Conservation (phyloP, 2,113 vertebrate genomes). For the Heterocephalus glaber region DNA sequence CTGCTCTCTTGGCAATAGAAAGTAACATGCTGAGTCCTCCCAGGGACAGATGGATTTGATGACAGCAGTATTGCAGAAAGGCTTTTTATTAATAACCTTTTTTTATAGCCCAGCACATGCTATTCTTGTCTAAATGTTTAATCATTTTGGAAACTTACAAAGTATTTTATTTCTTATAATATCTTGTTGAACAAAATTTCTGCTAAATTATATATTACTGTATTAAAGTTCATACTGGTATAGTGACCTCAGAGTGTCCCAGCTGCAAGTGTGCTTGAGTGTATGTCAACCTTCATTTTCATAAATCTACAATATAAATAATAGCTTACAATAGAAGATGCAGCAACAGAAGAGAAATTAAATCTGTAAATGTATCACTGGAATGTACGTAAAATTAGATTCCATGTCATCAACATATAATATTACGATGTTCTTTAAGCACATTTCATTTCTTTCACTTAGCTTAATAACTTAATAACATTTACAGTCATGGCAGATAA, state of each 20-base stretch:
- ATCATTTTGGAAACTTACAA: slow-evolving; percentile 72
- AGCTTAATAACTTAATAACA: neutral
- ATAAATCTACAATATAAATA: slow-evolving; percentile 24
- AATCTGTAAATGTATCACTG: slow-evolving; percentile 55
- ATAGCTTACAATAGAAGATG: neutral
- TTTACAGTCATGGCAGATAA: slow-evolving; percentile 9
- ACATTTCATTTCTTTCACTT: slow-evolving; percentile 46
- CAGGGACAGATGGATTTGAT: slow-evolving; percentile 80
- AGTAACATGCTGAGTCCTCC: slow-evolving; percentile 74
- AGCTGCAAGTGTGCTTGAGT: slow-evolving; percentile 22
- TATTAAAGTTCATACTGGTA: slow-evolving; percentile 49
- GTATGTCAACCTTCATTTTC: neutral
- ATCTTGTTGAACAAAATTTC: slow-evolving; percentile 61
- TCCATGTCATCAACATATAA: neutral
- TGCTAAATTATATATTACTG: slow-evolving; percentile 70
- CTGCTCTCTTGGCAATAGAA: slow-evolving; percentile 70
- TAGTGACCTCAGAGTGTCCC: slow-evolving; percentile 61
- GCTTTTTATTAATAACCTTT: slow-evolving; percentile 80
- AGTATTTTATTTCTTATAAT: slow-evolving; percentile 73
- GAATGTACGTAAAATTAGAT: slow-evolving; percentile 24
- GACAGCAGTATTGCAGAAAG: slow-evolving; percentile 73
- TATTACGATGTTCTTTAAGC: neutral
- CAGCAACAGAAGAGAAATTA: slow-evolving; percentile 28
- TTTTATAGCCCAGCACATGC: slow-evolving; percentile 82
- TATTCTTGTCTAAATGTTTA: slow-evolving; percentile 81